Percentiles rank a stretch among this genome's conserved stretches.
Evolutionary conservation across 2,113 vertebrate genomes (phyloP).

Genomic region (Saguinus midas): DNA sequence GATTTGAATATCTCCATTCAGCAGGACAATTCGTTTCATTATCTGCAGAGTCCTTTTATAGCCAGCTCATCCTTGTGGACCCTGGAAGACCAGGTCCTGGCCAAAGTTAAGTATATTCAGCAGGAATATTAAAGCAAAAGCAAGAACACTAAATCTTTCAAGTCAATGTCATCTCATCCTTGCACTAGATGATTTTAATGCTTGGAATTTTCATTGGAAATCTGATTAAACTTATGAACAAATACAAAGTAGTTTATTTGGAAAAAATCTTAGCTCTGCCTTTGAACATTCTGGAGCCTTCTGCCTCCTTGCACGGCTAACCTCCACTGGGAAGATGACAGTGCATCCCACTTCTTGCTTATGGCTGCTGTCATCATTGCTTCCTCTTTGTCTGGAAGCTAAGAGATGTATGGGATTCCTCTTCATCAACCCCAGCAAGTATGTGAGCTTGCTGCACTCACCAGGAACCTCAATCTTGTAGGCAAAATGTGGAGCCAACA

Average conservation of each 20-base stretch:
- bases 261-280: neutral
- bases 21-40: neutral
- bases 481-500: neutral
- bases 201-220: neutral
- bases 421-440: neutral
- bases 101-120: neutral
- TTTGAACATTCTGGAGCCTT: neutral
- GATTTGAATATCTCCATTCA: constrained; percentile 42
- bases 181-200: neutral
- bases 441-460: neutral
- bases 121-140: neutral
- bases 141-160: neutral
- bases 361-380: neutral
- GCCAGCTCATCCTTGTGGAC: neutral
- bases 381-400: neutral
- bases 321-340: accelerated
- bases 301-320: neutral
- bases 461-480: neutral
- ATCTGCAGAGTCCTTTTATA: neutral
- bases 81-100: neutral
- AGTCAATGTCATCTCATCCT: neutral
- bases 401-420: neutral
- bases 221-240: neutral
- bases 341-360: neutral
- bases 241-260: neutral